phyloP scores from a whole-genome alignment of 2,888 invertebrate species.

The Patella ulyssiponensis region DNA sequence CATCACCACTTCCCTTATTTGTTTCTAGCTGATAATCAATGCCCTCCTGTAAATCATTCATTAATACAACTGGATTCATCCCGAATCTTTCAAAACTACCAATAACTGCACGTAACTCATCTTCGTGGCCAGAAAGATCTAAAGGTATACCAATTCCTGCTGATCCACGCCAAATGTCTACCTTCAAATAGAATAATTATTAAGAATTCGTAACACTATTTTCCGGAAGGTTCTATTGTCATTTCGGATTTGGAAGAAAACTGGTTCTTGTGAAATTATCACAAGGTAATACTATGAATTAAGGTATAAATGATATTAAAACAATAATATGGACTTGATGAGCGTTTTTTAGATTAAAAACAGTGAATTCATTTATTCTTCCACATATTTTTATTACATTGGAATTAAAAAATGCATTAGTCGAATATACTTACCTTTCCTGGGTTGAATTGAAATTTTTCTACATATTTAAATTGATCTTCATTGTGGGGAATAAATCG shows the following conservation, averaged over 20 bases:
- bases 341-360: too few relatives aligned
- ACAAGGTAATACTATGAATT: too few relatives aligned
- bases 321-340: too few relatives aligned
- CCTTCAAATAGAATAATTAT: neutral
- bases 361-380: too few relatives aligned
- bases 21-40: slow-evolving; percentile 32
- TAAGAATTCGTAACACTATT: too few relatives aligned
- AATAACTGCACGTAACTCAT: slow-evolving; percentile 14
- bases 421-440: slow-evolving; percentile 1
- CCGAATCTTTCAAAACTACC: slow-evolving; percentile 20
- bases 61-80: slow-evolving; percentile 23
- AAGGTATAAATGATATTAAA: too few relatives aligned
- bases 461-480: neutral
- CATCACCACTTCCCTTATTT: neutral
- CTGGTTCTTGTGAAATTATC: too few relatives aligned
- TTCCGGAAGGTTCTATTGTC: too few relatives aligned
- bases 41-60: slow-evolving; percentile 40
- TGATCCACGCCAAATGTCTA: slow-evolving; percentile 32
- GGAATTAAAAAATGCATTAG: neutral
- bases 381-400: too few relatives aligned
- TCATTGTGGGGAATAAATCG: slow-evolving; percentile 21
- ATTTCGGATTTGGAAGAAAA: too few relatives aligned
- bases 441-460: slow-evolving; percentile 6
- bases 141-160: slow-evolving; percentile 20
- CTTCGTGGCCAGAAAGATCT: slow-evolving; percentile 24